Evolutionary conservation across 2,888 invertebrate genomes (phyloP).

Genomic region (Drosophila cracens): DNA sequence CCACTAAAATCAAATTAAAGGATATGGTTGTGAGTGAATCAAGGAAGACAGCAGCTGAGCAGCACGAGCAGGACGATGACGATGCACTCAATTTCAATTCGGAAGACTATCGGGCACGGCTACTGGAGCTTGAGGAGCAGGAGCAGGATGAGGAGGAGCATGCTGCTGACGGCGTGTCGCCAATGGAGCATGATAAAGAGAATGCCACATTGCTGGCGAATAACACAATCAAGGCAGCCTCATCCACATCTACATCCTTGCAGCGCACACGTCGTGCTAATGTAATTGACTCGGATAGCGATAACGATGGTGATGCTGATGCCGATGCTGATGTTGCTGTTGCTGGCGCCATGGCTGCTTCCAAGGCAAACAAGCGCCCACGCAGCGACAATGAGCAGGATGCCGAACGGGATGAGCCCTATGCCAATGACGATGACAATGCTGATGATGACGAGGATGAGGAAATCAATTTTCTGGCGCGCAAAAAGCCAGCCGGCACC

Average conservation of each 20-base stretch:
- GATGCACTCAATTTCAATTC: conserved; percentile 83
- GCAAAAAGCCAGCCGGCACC: conserved; percentile 70
- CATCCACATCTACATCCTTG: conserved; percentile 39
- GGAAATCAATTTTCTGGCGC: conserved; percentile 79
- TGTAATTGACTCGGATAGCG: conserved; percentile 84
- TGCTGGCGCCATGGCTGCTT: conserved; percentile 57
- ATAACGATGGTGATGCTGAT: conserved; percentile 58
- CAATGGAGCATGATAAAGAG: conserved; percentile 55
- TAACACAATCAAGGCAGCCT: conserved; percentile 60
- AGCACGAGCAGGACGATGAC: conserved; percentile 29
- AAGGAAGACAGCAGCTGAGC: conserved; percentile 31
- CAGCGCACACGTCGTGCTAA: conserved; percentile 82
- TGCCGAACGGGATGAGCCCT: conserved; percentile 39
- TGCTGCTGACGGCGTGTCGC: conserved; percentile 1
- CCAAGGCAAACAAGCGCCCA: conserved; percentile 77
- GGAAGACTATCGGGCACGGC: conserved; percentile 83
- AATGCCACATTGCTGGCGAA: conserved; percentile 62
- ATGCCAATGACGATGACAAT: conserved; percentile 28
- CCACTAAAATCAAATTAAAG: conserved; percentile 71
- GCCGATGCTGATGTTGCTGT: conserved; percentile 3
- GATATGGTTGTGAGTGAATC: conserved; percentile 72
- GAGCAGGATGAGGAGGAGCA: conserved; percentile 24
- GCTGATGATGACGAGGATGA: conserved; percentile 61
- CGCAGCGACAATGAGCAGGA: conserved; percentile 68
- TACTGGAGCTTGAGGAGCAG: conserved; percentile 80